Percentiles rank a stretch among this genome's conserved stretches.
These are phyloP conservation scores for Oreochromis mossambicus DNA, from an alignment of 2,797 vertebrate species.

Conservation along the genomic window DNA sequence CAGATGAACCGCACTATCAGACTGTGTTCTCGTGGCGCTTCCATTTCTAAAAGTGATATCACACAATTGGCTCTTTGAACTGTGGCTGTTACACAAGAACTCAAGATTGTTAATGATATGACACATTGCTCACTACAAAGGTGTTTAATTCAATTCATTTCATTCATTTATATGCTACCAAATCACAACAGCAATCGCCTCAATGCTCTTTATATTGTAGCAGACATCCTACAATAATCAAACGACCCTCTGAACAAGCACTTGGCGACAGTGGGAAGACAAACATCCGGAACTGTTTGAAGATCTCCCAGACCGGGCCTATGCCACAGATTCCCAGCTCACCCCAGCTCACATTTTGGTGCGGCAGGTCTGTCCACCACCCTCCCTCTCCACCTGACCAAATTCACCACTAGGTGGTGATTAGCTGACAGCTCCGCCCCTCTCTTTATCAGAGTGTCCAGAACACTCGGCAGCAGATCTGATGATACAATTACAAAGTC, in stretches of 20 bases:
- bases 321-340: not conserved
- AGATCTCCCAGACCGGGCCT: not conserved
- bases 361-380: not conserved
- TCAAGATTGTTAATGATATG: not conserved
- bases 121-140: not conserved
- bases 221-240: not conserved
- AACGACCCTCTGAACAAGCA: not conserved
- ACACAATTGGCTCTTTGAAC: not conserved
- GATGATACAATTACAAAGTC: not conserved
- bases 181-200: not conserved
- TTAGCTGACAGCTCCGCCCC: not conserved
- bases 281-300: not conserved
- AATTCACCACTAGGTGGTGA: not conserved
- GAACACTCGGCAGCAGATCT: not conserved
- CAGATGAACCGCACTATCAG: not conserved
- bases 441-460: not conserved
- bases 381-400: not conserved
- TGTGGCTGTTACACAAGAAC: not conserved
- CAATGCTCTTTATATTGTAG: not conserved
- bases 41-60: not conserved
- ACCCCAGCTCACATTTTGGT: not conserved
- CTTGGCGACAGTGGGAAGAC: not conserved
- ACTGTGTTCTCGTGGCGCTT: too few relatives aligned
- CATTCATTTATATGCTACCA: not conserved
- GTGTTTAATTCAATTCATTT: not conserved